Base-by-base conservation (phyloP, 2,113 vertebrate genomes). In the Ceratotherium simum region DNA sequence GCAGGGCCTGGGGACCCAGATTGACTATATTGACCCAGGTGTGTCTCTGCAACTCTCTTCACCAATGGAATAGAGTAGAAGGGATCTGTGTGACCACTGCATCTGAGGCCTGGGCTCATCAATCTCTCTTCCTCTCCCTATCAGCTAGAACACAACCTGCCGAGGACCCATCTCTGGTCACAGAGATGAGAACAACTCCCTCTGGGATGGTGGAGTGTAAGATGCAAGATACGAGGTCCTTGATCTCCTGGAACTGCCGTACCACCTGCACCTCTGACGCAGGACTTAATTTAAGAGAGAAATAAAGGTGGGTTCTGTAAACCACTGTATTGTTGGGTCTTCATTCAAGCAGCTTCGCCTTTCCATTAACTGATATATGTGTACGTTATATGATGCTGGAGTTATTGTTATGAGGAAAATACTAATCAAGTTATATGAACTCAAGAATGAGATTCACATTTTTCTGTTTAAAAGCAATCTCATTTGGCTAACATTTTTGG, bases 391-490 rank as follows among this genome's bases (percentile, higher is more conserved):
- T n/a, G 9, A 67, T 33, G 51, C 6, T 17, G 18, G 27, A 65
- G 36, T 75, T 36, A 78, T 23, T 58, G 18, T 75, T 64, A 42
- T 5, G 12, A 90, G n/a, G 18, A 64, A 85, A 92, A 54, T 62
- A 88, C n/a, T 70, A 75, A 56, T 48, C 75, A 91, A 70, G 39
- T 31, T 56, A 81, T 64, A 93, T 80, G 64, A 97, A 60, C 48
- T 75, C 29, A 58, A 64, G 65, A 91, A 85, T 64, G n/a, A 29
- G 42, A 54, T 58, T 23, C 27, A 20, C 33, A 36, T 62, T 93
- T 89, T 91, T 69, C 23, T 78, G 60, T 76, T 91, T 84, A 83
- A 94, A 93, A 92, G 56, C 42, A 83, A 73, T 73, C 69, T 88
- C 48, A 78, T 83, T 72, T 92, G 87, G 82, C 69, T 83, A 76